Conservation (phyloP, 2,797 vertebrate species). For the Stomatorhinus walkeri region DNA sequence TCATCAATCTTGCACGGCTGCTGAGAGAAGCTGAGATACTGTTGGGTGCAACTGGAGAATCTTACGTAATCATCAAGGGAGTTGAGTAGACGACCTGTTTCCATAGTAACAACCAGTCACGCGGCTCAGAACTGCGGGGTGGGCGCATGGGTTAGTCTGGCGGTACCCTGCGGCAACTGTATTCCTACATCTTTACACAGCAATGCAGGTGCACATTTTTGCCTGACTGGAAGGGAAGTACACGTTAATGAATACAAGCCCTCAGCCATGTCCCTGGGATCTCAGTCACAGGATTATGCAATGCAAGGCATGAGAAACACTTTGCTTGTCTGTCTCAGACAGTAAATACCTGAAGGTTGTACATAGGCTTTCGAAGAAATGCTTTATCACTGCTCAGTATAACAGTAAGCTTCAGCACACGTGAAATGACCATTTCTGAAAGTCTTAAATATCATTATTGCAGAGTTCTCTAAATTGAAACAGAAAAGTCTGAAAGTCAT, state of each 20-base stretch:
- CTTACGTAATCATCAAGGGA: slow-evolving; percentile 8
- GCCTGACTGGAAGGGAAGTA: background rate
- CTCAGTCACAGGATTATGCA: background rate
- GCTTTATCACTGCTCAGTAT: background rate
- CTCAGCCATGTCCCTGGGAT: background rate
- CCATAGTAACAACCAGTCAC: slow-evolving; percentile 11
- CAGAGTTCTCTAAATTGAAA: background rate
- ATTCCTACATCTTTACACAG: background rate
- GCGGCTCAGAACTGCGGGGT: background rate
- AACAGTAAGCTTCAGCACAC: background rate
- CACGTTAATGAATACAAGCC: background rate
- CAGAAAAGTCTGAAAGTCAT: background rate
- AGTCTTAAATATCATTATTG: background rate
- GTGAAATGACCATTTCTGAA: background rate
- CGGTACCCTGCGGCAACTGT: background rate
- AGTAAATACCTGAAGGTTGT: background rate
- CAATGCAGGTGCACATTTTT: background rate
- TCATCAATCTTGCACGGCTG: background rate
- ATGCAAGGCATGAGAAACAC: background rate
- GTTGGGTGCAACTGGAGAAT: background rate
- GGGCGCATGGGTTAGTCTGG: background rate
- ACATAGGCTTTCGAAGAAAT: slow-evolving; percentile 6
- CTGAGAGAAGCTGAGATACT: background rate
- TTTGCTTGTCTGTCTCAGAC: background rate
- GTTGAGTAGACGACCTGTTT: background rate